Percentiles rank a stretch among this genome's conserved stretches.
Evolutionary conservation across 2,888 invertebrate species (phyloP).

Genomic region (Tortricodes alternella): DNA sequence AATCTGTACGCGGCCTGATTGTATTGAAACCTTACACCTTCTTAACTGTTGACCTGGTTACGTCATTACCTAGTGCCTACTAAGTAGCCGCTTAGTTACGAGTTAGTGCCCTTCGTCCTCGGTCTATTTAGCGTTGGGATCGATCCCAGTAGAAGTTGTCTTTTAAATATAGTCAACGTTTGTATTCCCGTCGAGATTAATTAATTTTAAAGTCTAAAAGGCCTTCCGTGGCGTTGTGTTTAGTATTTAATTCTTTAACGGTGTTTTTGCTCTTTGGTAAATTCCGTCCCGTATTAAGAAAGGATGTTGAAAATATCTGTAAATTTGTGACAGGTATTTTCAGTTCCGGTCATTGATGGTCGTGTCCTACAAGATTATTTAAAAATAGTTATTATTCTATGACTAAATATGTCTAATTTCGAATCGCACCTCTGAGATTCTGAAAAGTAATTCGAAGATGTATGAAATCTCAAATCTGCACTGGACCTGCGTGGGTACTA

Average conservation of each 20-base stretch:
- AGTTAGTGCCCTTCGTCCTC: constrained; percentile 3
- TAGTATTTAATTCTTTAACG: no score
- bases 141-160: no score
- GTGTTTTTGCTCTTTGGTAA: neutral
- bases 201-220: no score
- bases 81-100: constrained; percentile 8
- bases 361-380: neutral
- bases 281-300: neutral
- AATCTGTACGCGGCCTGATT: constrained; percentile 9
- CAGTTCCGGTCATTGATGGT: neutral
- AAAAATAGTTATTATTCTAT: no score
- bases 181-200: no score
- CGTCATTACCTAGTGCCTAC: constrained; percentile 11
- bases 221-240: no score
- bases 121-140: neutral
- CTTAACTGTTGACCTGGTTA: constrained; percentile 21
- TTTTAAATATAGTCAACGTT: no score
- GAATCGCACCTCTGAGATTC: no score
- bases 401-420: no score
- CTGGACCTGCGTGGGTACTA: no score
- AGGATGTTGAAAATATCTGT: neutral
- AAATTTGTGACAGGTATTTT: neutral
- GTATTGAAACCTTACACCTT: constrained; percentile 30
- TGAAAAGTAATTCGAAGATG: no score
- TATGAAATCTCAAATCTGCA: no score